Evolutionary conservation across 2,888 invertebrate genomes (phyloP), one percentile per base, ranked within the genome.

Genomic region (Sesamia inferens): DNA sequence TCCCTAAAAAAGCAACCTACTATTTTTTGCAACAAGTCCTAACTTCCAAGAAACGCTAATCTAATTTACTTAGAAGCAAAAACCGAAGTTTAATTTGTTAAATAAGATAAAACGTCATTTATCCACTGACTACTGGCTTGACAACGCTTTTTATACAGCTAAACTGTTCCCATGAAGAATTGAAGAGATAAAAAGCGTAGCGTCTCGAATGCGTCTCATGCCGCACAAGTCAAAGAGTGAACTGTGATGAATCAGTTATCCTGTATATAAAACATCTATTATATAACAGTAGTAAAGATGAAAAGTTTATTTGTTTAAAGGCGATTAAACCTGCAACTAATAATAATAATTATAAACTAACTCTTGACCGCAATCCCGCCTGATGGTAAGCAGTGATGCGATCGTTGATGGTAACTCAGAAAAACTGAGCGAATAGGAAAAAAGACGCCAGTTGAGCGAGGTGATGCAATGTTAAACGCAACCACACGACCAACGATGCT

Each of bases 151-250:
- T 78, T 78, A 61, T 39, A 47, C 10, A 8, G 7, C 42, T 22
- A 48, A 55, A 71, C 5, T 44, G 62, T 78, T 75, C 75, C 78
- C 75, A 78, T 55, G 71, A 31, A 48, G 14, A 75, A 62, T 78
- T 44, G 55, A 62, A 19, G 42, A 24, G 1, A 13, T 76, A 78
- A 75, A 78, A 75, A 75, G 42, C 42, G 55, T 75, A 22, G 48
- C 62, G 71, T 75, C 10, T 13, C 78, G 13, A 75, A 75, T 31
- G 39, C 24, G 4, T 42, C 54, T 22, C 24, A 59, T 14, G 48
- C 51, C 59, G 63, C 58, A 73, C 63, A 76, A 59, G 73, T 78
- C 8, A 48, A 31, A 47, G 54, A 62, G 1, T 78, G 14, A 31
- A 78, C 48, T 51, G 71, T 55, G 48, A 22, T 13, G 24, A 75